Evolutionary conservation across 2,797 vertebrate species (phyloP).

Genomic region (Rhodeus uyekii): DNA sequence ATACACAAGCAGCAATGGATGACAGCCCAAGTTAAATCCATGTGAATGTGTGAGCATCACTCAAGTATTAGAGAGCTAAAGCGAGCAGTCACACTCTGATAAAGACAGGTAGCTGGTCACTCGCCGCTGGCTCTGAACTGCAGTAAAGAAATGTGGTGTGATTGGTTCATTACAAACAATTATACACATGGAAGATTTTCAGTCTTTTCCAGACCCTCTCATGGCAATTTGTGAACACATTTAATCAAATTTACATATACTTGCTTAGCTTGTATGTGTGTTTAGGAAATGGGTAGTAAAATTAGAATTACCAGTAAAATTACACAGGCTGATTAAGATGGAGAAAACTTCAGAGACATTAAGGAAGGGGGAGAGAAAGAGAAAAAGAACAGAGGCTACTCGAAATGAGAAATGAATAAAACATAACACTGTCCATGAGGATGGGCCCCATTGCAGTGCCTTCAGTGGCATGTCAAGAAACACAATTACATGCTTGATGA

Average conservation of each 20-base stretch:
- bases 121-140: neutral
- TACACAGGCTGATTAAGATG: slow-evolving; percentile 39
- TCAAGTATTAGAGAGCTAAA: slow-evolving; percentile 27
- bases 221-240: slow-evolving; percentile 26
- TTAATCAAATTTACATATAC: slow-evolving; percentile 37
- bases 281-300: neutral
- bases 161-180: slow-evolving; percentile 53
- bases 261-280: slow-evolving; percentile 30
- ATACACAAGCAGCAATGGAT: slow-evolving; percentile 11
- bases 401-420: slow-evolving; percentile 57
- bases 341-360: neutral
- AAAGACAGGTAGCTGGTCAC: slow-evolving; percentile 39
- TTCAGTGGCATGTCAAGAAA: slow-evolving; percentile 52
- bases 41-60: slow-evolving; percentile 34
- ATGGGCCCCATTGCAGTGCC: slow-evolving; percentile 40
- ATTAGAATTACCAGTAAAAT: slow-evolving; percentile 41
- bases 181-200: slow-evolving; percentile 50
- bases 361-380: neutral
- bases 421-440: slow-evolving; percentile 49
- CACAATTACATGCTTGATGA: slow-evolving; percentile 57
- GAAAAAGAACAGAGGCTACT: neutral
- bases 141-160: neutral
- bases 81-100: slow-evolving; percentile 40
- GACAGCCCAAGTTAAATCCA: slow-evolving; percentile 29
- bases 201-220: slow-evolving; percentile 35